Evolutionary conservation across 53 echinoderm and acorn worm species (phyloP).

Genomic region (Pentamera pediparva): DNA sequence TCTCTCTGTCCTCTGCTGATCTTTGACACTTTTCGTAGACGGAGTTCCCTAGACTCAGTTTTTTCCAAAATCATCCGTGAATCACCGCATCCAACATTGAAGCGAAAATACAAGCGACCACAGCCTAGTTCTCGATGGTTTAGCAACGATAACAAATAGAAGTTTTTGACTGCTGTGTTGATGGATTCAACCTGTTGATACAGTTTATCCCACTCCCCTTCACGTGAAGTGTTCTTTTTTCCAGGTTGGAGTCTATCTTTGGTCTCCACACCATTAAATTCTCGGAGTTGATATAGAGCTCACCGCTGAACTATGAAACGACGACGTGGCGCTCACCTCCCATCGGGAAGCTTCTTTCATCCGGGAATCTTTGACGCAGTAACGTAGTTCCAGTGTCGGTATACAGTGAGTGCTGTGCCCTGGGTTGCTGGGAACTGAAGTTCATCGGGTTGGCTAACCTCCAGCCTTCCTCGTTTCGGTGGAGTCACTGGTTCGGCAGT

Average conservation of each 20-base stretch:
- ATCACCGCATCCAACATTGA: not conserved
- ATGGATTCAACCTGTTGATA: not conserved
- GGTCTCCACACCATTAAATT: not conserved
- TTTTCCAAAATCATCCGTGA: not conserved
- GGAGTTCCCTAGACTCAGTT: too few species aligned
- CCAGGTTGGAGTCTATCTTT: not conserved
- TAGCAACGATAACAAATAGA: too few species aligned
- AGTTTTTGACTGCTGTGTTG: not conserved
- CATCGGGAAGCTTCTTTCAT: not conserved
- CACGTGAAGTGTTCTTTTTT: not conserved
- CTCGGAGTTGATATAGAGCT: not conserved
- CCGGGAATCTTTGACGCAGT: too few species aligned
- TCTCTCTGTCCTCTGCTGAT: too few species aligned
- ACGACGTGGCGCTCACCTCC: slow-evolving; percentile 1
- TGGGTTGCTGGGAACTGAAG: too few species aligned
- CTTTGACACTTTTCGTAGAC: too few species aligned
- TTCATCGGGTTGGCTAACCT: too few species aligned
- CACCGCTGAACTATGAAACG: not conserved
- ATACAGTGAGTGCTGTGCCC: too few species aligned
- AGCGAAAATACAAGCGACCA: not conserved
- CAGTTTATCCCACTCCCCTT: not conserved
- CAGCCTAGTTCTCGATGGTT: not conserved
- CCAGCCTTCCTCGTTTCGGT: too few species aligned
- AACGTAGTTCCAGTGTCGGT: too few species aligned
- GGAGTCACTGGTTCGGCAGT: too few species aligned